phyloP scores from a whole-genome alignment of 2,113 vertebrate species.

The Rostratula benghalensis region DNA sequence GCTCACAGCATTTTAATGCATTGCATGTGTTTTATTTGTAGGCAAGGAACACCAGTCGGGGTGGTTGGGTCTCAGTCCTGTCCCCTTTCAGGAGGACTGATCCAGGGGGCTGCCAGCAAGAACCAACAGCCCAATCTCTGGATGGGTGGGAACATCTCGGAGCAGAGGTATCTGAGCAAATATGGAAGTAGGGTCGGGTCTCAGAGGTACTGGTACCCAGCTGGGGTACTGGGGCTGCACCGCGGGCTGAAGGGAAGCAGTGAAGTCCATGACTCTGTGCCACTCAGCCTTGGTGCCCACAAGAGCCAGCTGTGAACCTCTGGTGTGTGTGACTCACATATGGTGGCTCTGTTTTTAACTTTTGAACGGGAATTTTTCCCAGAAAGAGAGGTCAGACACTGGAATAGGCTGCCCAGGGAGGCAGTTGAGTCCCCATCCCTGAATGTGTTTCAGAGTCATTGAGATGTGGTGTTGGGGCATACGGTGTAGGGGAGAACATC shows the following conservation, averaged over 20 bases:
- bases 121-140: neutral
- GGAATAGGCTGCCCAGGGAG: too few species aligned
- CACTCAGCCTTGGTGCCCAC: neutral
- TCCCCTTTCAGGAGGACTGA: neutral
- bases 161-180: neutral
- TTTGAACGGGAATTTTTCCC: neutral
- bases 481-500: too few species aligned
- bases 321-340: accelerated
- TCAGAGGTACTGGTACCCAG: neutral
- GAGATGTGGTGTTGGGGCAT: too few species aligned
- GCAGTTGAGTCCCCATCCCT: too few species aligned
- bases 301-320: neutral
- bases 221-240: neutral
- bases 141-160: neutral
- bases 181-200: neutral
- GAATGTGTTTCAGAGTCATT: too few species aligned
- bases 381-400: too few species aligned
- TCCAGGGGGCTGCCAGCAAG: neutral
- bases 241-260: neutral
- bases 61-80: neutral
- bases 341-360: neutral
- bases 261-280: neutral
- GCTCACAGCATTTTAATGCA: accelerated
- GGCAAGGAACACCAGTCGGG: neutral
- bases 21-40: neutral